These are phyloP conservation scores for Pseudomyrmex dendroicus DNA, from an alignment of 1,140 invertebrate species.

Conservation along the genomic window DNA sequence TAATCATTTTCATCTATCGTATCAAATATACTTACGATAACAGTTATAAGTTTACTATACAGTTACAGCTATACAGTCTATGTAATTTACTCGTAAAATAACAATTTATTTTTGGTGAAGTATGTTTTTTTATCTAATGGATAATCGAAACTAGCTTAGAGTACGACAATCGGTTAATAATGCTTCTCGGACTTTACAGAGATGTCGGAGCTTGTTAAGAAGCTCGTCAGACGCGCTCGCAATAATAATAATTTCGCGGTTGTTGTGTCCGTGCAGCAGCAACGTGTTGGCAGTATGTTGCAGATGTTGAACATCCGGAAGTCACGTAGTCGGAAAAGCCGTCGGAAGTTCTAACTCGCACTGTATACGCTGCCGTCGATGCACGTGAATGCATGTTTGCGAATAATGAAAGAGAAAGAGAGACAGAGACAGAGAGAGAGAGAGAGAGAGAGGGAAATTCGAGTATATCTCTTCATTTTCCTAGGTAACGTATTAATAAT, in stretches of 20 bases:
- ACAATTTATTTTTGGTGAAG: slow-evolving; percentile 2
- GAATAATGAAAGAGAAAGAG: neutral
- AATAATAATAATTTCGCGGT: slow-evolving; percentile 53
- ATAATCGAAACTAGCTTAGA: slow-evolving; percentile 22
- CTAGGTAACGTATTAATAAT: neutral
- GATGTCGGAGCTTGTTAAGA: slow-evolving; percentile 20
- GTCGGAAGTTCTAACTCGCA: slow-evolving; percentile 43
- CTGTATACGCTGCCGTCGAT: slow-evolving; percentile 4
- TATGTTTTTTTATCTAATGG: slow-evolving; percentile 18
- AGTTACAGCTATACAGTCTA: neutral
- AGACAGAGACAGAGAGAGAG: neutral
- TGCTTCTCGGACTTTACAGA: neutral
- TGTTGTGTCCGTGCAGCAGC: slow-evolving; percentile 7
- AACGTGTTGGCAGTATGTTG: slow-evolving; percentile 37
- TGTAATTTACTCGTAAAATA: neutral
- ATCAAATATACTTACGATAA: neutral
- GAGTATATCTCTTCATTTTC: no score
- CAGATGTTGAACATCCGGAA: slow-evolving; percentile 63
- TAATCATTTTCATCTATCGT: neutral
- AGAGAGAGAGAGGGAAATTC: neutral
- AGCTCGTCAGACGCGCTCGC: neutral
- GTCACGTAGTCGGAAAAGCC: slow-evolving; percentile 64
- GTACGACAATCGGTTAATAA: slow-evolving; percentile 45
- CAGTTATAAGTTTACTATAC: neutral
- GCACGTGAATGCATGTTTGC: slow-evolving; percentile 25